These are phyloP conservation scores for Balanococcus diminutus DNA, from an alignment of 2,888 invertebrate genomes.

Conservation along the genomic window DNA sequence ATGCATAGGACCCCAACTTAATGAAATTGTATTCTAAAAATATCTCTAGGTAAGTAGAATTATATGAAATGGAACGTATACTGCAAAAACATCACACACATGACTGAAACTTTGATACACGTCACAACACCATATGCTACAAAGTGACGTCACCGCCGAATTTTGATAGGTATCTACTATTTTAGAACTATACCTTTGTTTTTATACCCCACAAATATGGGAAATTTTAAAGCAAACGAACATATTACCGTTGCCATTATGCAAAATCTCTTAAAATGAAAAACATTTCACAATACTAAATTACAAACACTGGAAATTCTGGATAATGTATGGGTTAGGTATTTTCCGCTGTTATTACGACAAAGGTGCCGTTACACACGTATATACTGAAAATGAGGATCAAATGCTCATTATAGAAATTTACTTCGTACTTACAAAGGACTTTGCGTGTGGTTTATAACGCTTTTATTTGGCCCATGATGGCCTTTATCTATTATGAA, in stretches of 20 bases:
- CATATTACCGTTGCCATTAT: not conserved
- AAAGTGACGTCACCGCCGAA: no score
- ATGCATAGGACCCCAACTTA: no score
- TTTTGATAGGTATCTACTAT: no score
- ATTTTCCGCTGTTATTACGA: not conserved
- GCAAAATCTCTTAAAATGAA: not conserved
- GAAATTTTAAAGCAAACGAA: not conserved
- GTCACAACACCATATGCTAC: no score
- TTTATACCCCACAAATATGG: not conserved
- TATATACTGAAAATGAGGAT: not conserved
- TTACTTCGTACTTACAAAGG: not conserved
- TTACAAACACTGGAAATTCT: not conserved
- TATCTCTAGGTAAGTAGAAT: no score
- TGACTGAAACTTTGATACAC: no score
- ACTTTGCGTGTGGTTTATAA: not conserved
- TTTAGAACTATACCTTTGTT: not conserved
- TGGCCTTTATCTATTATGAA: not conserved
- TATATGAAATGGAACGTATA: no score
- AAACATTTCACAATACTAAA: not conserved
- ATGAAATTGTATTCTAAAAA: no score
- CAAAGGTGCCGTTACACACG: not conserved
- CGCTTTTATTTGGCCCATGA: not conserved
- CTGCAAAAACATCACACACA: no score
- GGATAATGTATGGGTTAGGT: not conserved
- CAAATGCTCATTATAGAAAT: not conserved